Evolutionary conservation across 1,140 invertebrate species (phyloP).

Genomic region (Venustaconcha ellipsiformis): DNA sequence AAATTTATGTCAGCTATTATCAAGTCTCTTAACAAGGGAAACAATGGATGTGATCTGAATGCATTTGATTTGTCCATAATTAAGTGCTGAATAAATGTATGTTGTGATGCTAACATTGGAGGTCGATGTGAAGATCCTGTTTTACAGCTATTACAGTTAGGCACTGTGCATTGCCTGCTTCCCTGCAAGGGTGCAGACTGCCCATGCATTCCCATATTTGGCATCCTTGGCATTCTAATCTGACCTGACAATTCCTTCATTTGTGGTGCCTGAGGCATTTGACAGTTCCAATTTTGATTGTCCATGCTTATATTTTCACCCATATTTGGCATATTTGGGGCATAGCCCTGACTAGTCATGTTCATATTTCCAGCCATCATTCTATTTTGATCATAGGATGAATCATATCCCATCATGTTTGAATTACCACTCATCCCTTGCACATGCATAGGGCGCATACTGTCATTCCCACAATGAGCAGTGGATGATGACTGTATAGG

Average conservation of each 20-base stretch:
- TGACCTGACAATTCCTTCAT: constrained; percentile 36
- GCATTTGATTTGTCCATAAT: constrained; percentile 65
- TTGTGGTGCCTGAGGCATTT: constrained; percentile 40
- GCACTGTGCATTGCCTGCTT: constrained; percentile 45
- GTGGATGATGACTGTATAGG: neutral
- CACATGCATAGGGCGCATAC: constrained; percentile 12
- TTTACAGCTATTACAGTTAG: constrained; percentile 59
- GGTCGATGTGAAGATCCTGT: constrained; percentile 48
- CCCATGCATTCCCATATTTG: constrained; percentile 32
- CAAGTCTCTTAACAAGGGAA: constrained; percentile 65
- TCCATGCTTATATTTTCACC: constrained; percentile 20
- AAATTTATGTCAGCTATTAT: constrained; percentile 69
- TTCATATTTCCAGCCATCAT: constrained; percentile 39
- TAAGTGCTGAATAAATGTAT: constrained; percentile 65
- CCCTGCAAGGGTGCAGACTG: constrained; percentile 23
- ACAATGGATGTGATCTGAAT: constrained; percentile 66
- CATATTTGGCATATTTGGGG: constrained; percentile 25
- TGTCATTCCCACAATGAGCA: constrained; percentile 5
- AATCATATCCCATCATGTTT: constrained; percentile 30
- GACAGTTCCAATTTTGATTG: constrained; percentile 32
- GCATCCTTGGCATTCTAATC: constrained; percentile 18
- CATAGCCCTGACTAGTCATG: constrained; percentile 26
- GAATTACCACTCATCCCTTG: constrained; percentile 13
- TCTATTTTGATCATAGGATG: constrained; percentile 34
- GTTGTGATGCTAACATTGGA: constrained; percentile 61